phyloP scores from a whole-genome alignment of 1,140 invertebrate genomes.

The Drosophila aff. region DNA sequence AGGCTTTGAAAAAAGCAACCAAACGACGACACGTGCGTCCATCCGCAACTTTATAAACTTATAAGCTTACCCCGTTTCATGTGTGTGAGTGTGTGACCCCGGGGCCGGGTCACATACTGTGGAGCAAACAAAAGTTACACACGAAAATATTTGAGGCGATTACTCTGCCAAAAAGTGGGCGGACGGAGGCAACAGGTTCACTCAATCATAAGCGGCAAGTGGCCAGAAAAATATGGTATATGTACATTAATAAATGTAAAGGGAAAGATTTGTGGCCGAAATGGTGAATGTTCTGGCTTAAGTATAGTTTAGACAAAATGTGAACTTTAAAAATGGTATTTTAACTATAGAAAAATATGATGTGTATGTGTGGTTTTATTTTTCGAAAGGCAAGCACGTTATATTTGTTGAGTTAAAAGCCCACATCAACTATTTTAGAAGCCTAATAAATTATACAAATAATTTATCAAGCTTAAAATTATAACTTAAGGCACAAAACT shows the following conservation, averaged over 20 bases:
- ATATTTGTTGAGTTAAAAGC: not conserved
- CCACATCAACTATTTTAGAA: not conserved
- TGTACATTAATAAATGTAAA: not conserved
- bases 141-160: conserved; percentile 46
- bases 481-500: fast-evolving
- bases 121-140: conserved; percentile 38
- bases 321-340: not conserved
- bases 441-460: not conserved
- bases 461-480: too few species aligned
- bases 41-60: conserved; percentile 54
- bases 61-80: conserved; percentile 38
- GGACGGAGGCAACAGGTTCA: conserved; percentile 24
- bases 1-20: conserved; percentile 29
- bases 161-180: conserved; percentile 1
- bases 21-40: conserved; percentile 50
- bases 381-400: not conserved
- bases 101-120: conserved; percentile 19
- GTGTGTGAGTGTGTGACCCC: conserved; percentile 11
- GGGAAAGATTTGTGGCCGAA: not conserved
- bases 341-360: too few species aligned
- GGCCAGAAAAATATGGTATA: not conserved
- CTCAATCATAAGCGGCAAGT: conserved; percentile 5
- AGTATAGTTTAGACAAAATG: not conserved
- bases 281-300: not conserved
- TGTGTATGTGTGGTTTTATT: too few species aligned